Percentiles rank a stretch among this genome's conserved stretches.
Evolutionary conservation across 2,888 invertebrate species (phyloP).

Genomic region (Ceraclea dissimilis): DNA sequence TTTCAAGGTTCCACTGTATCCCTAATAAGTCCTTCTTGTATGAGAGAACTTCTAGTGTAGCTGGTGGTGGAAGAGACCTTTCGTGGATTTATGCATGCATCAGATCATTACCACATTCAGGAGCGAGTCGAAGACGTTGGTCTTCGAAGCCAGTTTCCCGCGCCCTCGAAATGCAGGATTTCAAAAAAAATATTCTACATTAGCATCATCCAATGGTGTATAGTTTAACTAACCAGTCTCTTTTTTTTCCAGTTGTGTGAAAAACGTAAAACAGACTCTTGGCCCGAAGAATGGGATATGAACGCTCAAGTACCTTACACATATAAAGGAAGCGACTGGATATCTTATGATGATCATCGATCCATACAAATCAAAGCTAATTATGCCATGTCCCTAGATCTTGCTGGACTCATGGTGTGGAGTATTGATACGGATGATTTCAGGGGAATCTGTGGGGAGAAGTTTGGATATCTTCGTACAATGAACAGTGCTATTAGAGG

Average conservation of each 20-base stretch:
- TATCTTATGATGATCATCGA: slow-evolving; percentile 36
- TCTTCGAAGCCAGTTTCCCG: no score
- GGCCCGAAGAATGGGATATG: slow-evolving; percentile 41
- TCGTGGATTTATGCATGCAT: no score
- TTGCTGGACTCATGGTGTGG: slow-evolving; percentile 56
- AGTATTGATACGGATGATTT: slow-evolving; percentile 55
- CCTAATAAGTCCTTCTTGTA: no score
- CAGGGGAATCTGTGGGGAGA: slow-evolving; percentile 40
- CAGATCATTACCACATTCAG: no score
- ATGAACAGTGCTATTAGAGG: slow-evolving; percentile 41
- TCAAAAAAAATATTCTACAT: no score
- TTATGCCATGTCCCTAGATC: slow-evolving; percentile 27
- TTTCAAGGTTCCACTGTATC: no score
- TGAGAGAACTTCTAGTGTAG: no score
- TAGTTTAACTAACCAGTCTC: no score
- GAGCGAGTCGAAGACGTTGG: no score
- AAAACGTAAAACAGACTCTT: slow-evolving; percentile 41
- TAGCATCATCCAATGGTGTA: no score
- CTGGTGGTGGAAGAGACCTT: no score
- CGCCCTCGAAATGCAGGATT: no score
- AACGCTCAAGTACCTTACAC: slow-evolving; percentile 34
- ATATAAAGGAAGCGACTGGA: slow-evolving; percentile 34
- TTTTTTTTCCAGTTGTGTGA: slow-evolving; percentile 45
- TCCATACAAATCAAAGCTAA: slow-evolving; percentile 28
- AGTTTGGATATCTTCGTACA: slow-evolving; percentile 52